Evolutionary conservation across 2,113 vertebrate genomes (phyloP).

Genomic region (Bubo blakistoni): DNA sequence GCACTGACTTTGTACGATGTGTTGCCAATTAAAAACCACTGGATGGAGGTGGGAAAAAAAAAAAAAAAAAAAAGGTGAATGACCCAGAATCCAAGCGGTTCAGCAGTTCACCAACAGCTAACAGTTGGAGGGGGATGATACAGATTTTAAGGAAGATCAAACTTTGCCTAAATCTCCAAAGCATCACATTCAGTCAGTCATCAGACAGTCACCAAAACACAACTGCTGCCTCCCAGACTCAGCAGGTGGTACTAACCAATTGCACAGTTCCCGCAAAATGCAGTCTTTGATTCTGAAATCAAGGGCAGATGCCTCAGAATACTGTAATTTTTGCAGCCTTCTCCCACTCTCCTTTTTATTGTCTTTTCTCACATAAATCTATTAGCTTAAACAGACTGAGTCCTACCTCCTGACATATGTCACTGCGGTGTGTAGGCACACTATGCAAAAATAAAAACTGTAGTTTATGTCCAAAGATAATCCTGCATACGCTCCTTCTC

Average conservation of each 20-base stretch:
- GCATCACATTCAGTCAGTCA: neutral
- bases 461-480: neutral
- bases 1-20: constrained; percentile 76
- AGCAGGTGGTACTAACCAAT: neutral
- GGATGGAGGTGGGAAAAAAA: neutral
- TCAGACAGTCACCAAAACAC: neutral
- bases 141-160: neutral
- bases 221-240: neutral
- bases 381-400: neutral
- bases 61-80: neutral
- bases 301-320: neutral
- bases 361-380: neutral
- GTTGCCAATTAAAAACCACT: constrained; percentile 81
- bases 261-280: neutral
- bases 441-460: neutral
- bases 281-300: neutral
- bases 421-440: neutral
- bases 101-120: neutral
- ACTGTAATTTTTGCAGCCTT: neutral
- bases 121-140: neutral
- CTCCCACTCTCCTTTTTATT: neutral
- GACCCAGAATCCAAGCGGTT: neutral
- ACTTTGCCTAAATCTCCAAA: neutral
- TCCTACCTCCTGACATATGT: neutral
- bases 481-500: neutral